Evolutionary conservation across 2,797 vertebrate genomes (phyloP), one percentile per base, ranked within the genome.

Genomic region (Poliocrania exsul): DNA sequence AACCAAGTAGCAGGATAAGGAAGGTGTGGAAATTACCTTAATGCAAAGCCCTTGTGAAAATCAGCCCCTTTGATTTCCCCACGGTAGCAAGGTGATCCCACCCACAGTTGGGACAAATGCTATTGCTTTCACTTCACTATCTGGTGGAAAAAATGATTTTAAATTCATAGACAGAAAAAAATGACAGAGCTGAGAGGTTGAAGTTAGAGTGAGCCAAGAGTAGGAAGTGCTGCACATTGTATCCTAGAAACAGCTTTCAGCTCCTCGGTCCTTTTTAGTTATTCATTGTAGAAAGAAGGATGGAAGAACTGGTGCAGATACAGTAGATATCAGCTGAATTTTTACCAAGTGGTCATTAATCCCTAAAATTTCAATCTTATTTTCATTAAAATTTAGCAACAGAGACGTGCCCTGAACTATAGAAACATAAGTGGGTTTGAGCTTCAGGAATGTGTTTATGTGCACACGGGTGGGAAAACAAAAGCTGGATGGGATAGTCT

Each of bases 211-310:
- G 90, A 97, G 86, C 94, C 95, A 96, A 95, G 66, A 91, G 94
- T 84, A 96, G 86, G 84, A 96, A 95, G 89, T 50, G 82, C 81
- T 85, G 95, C 65, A 90, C 78, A 83, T 80, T 88, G 97, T 96
- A 96, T 95, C 96, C 96, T 97, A 96, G 97, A 96, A 95, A 97
- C 97, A 94, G 94, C 78, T 83, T 79, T 86, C 61, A 46, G 69
- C 75, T 90, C 75, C 71, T 87, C 4, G 0, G 74, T 88, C 70
- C 81, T 84, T 95, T 93, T 75, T 62, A 85, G 89, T 60, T 94
- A 85, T 77, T 96, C 93, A 66, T 65, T 92, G 82, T 73, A 74
- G 62, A 91, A 86, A 60, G 86, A 89, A 87, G 69, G 53, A 66
- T 92, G 84, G 82, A 93, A 93, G 73, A 90, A 89, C 67, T 58